Percentiles rank a stretch among this genome's conserved stretches.
phyloP scores from a whole-genome alignment of 2,113 vertebrate species.

The Mus pahari region DNA sequence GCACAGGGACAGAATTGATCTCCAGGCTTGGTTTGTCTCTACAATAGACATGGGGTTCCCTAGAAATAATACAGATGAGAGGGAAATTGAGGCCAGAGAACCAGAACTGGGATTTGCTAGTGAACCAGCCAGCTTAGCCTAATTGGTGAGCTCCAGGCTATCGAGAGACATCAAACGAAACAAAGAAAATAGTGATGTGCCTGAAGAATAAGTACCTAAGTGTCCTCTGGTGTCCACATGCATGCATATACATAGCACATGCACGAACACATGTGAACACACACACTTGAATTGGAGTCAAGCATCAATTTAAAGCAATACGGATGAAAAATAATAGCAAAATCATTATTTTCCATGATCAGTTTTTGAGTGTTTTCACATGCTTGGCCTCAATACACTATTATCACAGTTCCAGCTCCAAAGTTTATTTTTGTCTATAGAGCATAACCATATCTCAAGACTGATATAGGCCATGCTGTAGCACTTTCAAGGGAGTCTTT shows the following conservation, averaged over 20 bases:
- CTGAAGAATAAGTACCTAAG: neutral
- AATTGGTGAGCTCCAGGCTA: neutral
- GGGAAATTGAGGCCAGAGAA: neutral
- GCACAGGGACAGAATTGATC: neutral
- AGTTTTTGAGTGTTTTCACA: constrained; percentile 5
- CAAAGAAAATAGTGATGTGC: neutral
- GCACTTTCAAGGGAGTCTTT: neutral
- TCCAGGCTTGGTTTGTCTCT: neutral
- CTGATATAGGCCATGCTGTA: neutral
- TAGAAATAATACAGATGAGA: neutral
- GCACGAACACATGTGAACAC: neutral
- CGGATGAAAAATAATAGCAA: neutral
- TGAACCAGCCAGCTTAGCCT: neutral
- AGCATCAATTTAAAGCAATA: neutral
- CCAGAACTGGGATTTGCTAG: neutral
- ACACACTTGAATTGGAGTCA: neutral
- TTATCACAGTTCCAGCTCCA: neutral
- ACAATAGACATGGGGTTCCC: neutral
- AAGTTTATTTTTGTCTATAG: neutral
- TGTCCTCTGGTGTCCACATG: neutral
- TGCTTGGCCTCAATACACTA: neutral
- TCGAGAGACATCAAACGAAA: too few species aligned
- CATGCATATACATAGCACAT: neutral
- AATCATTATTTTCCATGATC: neutral
- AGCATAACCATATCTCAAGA: neutral